Percentiles rank a stretch among this genome's conserved stretches.
Evolutionary conservation across 1,140 invertebrate species (phyloP).

Genomic region (Vollenhovia emeryi): DNA sequence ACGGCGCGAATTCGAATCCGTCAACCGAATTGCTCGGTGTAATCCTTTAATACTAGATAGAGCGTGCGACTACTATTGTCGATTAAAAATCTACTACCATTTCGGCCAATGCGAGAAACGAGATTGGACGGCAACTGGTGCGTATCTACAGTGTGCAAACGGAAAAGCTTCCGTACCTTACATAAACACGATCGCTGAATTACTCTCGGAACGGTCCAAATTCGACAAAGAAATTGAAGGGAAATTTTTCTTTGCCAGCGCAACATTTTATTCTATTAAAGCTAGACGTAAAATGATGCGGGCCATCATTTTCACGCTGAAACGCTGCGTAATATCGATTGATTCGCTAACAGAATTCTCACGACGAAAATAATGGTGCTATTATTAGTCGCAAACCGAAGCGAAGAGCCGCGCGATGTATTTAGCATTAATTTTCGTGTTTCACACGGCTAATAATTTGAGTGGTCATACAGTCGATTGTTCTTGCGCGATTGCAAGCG

Average conservation of each 20-base stretch:
- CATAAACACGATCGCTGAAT: neutral
- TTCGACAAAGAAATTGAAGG: neutral
- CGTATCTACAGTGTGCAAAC: neutral
- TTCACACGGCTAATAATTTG: constrained; percentile 16
- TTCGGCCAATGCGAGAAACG: neutral
- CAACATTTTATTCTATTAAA: neutral
- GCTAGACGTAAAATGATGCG: neutral
- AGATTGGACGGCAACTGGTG: neutral
- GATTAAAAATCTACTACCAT: constrained; percentile 38
- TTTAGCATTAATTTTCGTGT: constrained; percentile 9
- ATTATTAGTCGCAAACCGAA: neutral
- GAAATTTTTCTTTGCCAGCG: neutral
- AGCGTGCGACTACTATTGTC: constrained; percentile 21
- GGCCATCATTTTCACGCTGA: neutral
- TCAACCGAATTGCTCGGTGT: neutral
- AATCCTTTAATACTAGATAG: constrained; percentile 19
- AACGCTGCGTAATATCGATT: neutral
- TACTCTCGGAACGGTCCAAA: neutral
- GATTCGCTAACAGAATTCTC: neutral
- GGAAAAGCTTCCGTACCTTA: constrained; percentile 21
- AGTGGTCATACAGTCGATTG: neutral
- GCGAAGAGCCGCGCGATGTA: neutral
- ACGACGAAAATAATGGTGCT: neutral
- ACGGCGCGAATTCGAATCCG: neutral
- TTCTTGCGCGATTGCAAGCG: constrained; percentile 17